Percentiles rank a stretch among this genome's conserved stretches.
Evolutionary conservation across 1,140 invertebrate species (phyloP).

Genomic region (Linepithema humile): DNA sequence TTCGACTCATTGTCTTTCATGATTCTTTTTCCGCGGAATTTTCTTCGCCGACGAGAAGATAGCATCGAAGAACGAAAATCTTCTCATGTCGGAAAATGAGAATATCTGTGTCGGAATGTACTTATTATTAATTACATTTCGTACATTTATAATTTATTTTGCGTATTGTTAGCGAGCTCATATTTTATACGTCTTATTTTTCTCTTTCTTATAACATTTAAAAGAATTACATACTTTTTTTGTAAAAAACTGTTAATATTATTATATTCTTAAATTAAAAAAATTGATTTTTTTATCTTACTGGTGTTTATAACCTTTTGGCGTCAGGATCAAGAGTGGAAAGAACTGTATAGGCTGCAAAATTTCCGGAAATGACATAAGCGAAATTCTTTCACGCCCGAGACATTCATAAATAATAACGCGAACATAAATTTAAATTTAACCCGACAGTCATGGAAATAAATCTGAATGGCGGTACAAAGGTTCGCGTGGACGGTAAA

Average conservation of each 20-base stretch:
- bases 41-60: constrained; percentile 29
- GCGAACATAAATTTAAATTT: constrained; percentile 58
- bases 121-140: constrained; percentile 19
- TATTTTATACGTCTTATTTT: no score
- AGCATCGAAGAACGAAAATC: constrained; percentile 20
- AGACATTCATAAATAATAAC: constrained; percentile 57
- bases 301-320: no score
- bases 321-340: background rate
- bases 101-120: background rate
- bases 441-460: constrained; percentile 60
- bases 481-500: constrained; percentile 55
- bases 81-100: background rate
- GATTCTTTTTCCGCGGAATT: constrained; percentile 49
- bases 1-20: constrained; percentile 46
- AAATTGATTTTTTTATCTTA: no score
- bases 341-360: background rate
- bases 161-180: no score
- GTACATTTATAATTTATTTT: no score
- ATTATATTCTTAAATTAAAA: no score
- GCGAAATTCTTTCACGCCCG: constrained; percentile 36
- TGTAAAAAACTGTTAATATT: no score
- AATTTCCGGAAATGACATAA: constrained; percentile 56
- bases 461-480: constrained; percentile 55
- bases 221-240: no score
- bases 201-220: background rate